Evolutionary conservation across 2,113 vertebrate species (phyloP).

Genomic region (Climacteris rufus): DNA sequence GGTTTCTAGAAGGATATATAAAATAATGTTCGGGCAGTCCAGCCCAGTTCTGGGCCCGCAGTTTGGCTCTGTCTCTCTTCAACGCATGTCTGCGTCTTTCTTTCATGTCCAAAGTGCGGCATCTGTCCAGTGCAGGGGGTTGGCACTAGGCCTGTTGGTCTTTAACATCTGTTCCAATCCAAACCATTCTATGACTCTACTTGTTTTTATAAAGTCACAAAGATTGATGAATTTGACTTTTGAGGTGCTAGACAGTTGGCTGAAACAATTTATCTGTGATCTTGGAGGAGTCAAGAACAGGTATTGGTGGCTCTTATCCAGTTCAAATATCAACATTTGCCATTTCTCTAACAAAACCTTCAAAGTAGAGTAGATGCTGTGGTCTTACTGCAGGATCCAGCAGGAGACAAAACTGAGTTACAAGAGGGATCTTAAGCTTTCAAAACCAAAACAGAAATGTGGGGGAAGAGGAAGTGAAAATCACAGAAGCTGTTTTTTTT

Average conservation of each 20-base stretch:
- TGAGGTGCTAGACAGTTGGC: background rate
- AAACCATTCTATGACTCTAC: background rate
- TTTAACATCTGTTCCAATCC: background rate
- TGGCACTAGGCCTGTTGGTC: background rate
- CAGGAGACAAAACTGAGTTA: background rate
- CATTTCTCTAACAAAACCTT: background rate
- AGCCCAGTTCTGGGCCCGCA: too few relatives aligned
- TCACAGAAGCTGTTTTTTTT: background rate
- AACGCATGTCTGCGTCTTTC: too few relatives aligned
- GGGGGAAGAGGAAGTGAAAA: fast-evolving
- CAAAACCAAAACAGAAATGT: background rate
- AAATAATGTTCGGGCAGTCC: too few relatives aligned
- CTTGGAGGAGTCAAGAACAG: background rate
- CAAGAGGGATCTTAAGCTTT: background rate
- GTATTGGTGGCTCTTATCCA: background rate
- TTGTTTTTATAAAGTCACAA: background rate
- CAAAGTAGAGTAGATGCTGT: fast-evolving
- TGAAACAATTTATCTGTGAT: background rate
- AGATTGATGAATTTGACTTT: background rate
- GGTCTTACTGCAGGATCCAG: background rate
- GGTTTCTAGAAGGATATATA: too few relatives aligned
- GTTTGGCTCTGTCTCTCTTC: too few relatives aligned
- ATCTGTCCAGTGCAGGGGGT: too few relatives aligned
- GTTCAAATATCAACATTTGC: background rate
- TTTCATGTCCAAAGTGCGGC: too few relatives aligned